phyloP scores from a whole-genome alignment of 2,888 invertebrate genomes.

The Drosophila pullipes region DNA sequence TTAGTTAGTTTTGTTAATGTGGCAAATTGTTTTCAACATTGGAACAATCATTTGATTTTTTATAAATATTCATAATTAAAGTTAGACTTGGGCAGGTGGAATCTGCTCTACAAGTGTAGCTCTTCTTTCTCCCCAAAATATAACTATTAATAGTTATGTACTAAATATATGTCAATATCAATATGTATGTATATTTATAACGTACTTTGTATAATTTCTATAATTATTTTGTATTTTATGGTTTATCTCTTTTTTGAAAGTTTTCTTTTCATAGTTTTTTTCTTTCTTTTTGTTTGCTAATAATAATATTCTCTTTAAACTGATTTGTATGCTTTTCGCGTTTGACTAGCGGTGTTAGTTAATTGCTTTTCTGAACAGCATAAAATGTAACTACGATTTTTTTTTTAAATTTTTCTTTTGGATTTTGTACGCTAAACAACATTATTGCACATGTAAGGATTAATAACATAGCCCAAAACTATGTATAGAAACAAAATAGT shows the following conservation, averaged over 20 bases:
- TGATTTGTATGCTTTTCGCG: conserved; percentile 44
- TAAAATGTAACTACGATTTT: conserved; percentile 67
- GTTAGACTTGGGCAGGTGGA: neutral
- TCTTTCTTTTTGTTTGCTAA: conserved; percentile 19
- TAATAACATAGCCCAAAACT: conserved; percentile 52
- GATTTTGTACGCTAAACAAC: conserved; percentile 52
- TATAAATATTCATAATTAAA: neutral
- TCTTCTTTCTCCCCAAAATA: neutral
- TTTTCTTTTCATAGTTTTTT: neutral
- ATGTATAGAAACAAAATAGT: conserved; percentile 42
- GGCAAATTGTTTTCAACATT: neutral
- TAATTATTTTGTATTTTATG: conserved; percentile 63
- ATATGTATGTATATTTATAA: conserved; percentile 62
- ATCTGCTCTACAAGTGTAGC: neutral
- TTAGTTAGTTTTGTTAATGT: neutral
- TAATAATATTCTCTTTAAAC: conserved; percentile 37
- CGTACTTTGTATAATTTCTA: conserved; percentile 63
- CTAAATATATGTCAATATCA: conserved; percentile 41
- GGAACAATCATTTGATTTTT: neutral
- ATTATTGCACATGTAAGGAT: conserved; percentile 77
- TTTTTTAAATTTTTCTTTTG: conserved; percentile 22
- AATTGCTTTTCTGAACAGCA: conserved; percentile 71
- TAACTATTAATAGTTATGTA: neutral
- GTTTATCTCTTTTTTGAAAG: conserved; percentile 51
- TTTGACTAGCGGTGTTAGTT: conserved; percentile 61